phyloP scores from a whole-genome alignment of 2,797 vertebrate species.

The Parauchenoglanis ngamensis region DNA sequence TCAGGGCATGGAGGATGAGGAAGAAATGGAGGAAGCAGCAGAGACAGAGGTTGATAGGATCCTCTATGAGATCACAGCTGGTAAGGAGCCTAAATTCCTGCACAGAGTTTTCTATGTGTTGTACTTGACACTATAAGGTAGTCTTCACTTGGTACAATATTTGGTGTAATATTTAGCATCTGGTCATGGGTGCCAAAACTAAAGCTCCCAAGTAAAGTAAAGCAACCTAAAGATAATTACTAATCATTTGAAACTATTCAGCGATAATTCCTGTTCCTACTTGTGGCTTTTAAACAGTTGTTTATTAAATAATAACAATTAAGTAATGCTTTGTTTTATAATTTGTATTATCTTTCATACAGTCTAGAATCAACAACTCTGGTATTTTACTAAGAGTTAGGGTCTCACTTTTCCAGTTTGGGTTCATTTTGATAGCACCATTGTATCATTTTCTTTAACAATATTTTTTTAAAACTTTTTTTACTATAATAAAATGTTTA shows the following conservation, averaged over 20 bases:
- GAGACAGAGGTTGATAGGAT: slow-evolving; percentile 96
- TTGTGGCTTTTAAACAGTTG: not conserved
- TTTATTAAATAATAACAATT: no score
- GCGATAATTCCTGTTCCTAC: not conserved
- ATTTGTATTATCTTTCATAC: not conserved
- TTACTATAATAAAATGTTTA: not conserved
- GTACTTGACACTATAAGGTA: not conserved
- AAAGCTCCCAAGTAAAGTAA: not conserved
- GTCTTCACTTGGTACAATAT: not conserved
- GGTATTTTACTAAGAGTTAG: not conserved
- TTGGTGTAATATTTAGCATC: no score
- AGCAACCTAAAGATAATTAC: not conserved
- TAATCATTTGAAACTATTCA: not conserved
- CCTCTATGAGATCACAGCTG: slow-evolving; percentile 96
- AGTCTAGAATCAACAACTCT: not conserved
- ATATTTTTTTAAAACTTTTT: not conserved
- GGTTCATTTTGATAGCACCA: not conserved
- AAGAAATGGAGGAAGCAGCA: slow-evolving; percentile 96
- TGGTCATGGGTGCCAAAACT: not conserved
- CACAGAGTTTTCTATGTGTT: not conserved
- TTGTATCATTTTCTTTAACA: not conserved
- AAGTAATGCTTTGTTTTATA: not conserved
- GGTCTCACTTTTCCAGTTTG: not conserved
- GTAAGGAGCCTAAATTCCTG: slow-evolving; percentile 67
- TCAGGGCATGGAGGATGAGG: slow-evolving; percentile 94